Evolutionary conservation across 2,888 invertebrate species (phyloP).

Genomic region (Taphrorychus bicolor): DNA sequence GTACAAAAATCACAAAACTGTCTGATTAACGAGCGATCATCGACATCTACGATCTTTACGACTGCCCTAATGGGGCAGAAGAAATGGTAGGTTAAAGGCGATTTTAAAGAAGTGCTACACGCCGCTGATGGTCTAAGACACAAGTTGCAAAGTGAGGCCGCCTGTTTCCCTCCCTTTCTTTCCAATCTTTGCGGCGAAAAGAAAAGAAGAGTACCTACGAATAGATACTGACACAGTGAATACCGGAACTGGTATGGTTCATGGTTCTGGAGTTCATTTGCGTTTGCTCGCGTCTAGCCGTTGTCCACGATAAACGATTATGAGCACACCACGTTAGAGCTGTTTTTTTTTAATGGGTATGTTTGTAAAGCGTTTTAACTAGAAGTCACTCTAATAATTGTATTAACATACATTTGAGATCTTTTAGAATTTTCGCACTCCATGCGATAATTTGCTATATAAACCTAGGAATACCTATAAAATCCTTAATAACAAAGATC

Average conservation of each 20-base stretch:
- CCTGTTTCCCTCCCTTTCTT: conserved; percentile 43
- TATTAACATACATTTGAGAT: no score
- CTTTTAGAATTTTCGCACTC: no score
- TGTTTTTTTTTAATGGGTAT: no score
- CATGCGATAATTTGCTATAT: no score
- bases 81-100: background rate
- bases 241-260: conserved; percentile 47
- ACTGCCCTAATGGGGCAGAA: background rate
- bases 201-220: conserved; percentile 47
- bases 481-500: conserved; percentile 20
- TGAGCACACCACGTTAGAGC: no score
- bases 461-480: no score
- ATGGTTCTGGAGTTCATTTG: conserved; percentile 38
- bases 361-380: no score
- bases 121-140: conserved; percentile 46
- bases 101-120: conserved; percentile 1
- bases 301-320: background rate
- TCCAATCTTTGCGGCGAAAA: conserved; percentile 35
- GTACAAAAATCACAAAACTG: background rate
- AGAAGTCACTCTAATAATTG: no score
- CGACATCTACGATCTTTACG: background rate
- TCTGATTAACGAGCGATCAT: no score
- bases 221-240: conserved; percentile 54
- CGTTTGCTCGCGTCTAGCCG: background rate
- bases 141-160: conserved; percentile 50